Evolutionary conservation across 2,797 vertebrate genomes (phyloP), one percentile per base, ranked within the genome.

Genomic region (Chelon auratus): DNA sequence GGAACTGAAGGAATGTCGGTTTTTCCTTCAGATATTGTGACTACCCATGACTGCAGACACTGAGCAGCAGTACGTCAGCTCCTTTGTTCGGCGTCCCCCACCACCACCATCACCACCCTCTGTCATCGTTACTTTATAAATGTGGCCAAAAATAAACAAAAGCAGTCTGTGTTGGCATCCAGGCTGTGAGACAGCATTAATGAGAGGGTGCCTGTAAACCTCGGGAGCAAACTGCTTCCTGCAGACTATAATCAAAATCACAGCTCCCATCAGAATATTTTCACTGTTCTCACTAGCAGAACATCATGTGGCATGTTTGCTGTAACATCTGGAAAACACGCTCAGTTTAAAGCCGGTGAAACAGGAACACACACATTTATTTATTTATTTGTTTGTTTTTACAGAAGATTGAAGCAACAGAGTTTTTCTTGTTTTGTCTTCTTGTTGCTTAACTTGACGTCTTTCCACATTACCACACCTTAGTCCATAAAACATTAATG

Each of bases 161-260:
- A 56, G n/a, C 17, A 12, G 48, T 18, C 61, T 64, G 48, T 36
- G 13, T 65, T 55, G 33, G 59, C 14, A 47, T 58, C 39, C 57
- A 63, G 15, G 12, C 33, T 45, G 50, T 73, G 63, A 43, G 14
- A 18, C 11, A 8, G 57, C 33, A 55, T 55, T 66, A 20, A 55
- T 10, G 17, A 52, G 52, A 52, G 30, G 37, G 13, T 5, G 50
- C 17, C 62, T 43, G 14, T 17, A 17, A 43, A 56, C 12, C 15
- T 18, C 17, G 5, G 20, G 20, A 58, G 51, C 30, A 67, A 43
- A 70, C 54, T 22, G 11, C 64, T 57, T 68, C 59, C 65, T 33
- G 47, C 65, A 62, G 58, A 68, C 53, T 61, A n/a, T 37, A 47
- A 48, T 55, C 42, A 76, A 45, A 47, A 24, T 39, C 14, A 47